Base-by-base conservation (phyloP, 2,797 vertebrate species). In the Acrossocheilus wenchowensis region DNA sequence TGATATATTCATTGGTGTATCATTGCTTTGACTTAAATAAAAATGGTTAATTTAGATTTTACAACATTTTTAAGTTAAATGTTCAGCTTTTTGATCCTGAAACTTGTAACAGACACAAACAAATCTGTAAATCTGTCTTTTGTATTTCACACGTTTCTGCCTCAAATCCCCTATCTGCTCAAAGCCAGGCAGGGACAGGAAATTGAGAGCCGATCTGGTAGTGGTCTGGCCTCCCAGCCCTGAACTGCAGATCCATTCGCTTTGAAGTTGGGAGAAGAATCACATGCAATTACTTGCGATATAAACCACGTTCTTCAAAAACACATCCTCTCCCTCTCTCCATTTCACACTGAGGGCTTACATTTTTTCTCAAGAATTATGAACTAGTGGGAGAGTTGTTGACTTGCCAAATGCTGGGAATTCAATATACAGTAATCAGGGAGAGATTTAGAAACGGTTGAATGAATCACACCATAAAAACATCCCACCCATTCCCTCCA, bases 221-320 rank as follows among this genome's bases (percentile, higher is more conserved):
- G 90, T 88, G 86, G 91, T 91, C 81, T 90, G 93, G 93, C 91
- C 92, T 94, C 91, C 93, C 93, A 95, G 95, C 95, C 87, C 87
- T 94, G 93, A 95, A 92, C 94, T 91, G 64, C 90, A 89, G 89
- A 91, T 75, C 90, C 88, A 81, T 85, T 50, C 36, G 83, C 95
- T 95, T 96, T 96, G 95, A 96, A 95, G 94, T 94, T 15, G 23
- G 60, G 82, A 92, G 89, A 89, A 91, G 93, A 94, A 95, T 95
- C 94, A 94, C 91, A 93, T 94, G 93, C 92, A 94, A 94, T 95
- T 94, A 94, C 84, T 92, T 81, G 90, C 85, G 90, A 93, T 89
- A 93, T 93, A 78, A 93, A 93, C 92, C 92, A 94, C 85, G 90
- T 93, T 92, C 90, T 92, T 93, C 89, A 90, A 89, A 88, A 94